Percentiles rank a stretch among this genome's conserved stretches.
Evolutionary conservation across 2,797 vertebrate genomes (phyloP).

Genomic region (Labroides dimidiatus): DNA sequence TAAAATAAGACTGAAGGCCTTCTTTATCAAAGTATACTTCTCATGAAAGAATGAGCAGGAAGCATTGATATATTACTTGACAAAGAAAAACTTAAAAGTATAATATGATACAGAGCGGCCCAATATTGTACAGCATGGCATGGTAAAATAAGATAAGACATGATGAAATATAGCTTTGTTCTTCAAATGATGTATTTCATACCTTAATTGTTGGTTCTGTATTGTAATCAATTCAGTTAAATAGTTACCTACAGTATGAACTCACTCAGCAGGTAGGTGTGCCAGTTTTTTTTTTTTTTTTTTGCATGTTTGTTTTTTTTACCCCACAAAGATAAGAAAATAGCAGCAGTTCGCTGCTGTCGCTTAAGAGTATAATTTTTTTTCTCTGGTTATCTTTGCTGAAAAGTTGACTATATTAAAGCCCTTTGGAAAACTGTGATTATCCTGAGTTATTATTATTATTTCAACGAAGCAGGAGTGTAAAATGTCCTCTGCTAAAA

Average conservation of each 20-base stretch:
- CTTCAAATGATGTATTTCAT: too few species aligned
- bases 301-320: too few species aligned
- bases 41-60: not conserved
- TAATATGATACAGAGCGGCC: too few species aligned
- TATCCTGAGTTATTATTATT: not conserved
- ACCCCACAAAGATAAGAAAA: not conserved
- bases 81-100: not conserved
- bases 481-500: not conserved
- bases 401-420: constrained; percentile 3
- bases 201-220: too few species aligned
- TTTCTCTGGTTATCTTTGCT: constrained; percentile 11
- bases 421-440: not conserved
- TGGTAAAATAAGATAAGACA: too few species aligned
- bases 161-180: too few species aligned
- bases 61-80: not conserved
- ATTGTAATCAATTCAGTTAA: not conserved
- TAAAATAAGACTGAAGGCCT: not conserved
- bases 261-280: not conserved
- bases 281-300: too few species aligned
- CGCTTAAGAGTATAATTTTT: not conserved
- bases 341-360: not conserved
- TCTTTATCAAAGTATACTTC: not conserved
- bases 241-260: not conserved
- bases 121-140: too few species aligned
- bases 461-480: constrained; percentile 2